Evolutionary conservation across 2,888 invertebrate species (phyloP), one percentile per base, ranked within the genome.

Genomic region (Cantharis rufa): DNA sequence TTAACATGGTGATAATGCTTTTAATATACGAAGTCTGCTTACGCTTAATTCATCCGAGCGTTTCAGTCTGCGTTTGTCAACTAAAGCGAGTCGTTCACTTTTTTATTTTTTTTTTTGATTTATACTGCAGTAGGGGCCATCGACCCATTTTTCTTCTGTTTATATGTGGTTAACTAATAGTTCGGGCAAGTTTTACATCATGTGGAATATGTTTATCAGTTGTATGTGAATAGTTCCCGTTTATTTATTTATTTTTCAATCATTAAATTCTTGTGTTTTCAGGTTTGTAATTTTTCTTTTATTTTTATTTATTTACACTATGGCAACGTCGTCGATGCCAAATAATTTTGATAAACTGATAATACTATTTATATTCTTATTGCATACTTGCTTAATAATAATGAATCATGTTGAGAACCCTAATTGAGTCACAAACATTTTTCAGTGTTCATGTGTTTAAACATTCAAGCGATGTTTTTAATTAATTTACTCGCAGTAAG

Each of bases 61-160:
- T 62, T 69, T 73, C 69, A 62, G 73, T 69, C 73, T 24, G 62
- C 24, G 73, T 69, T 62, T 69, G 73, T 73, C 73, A 73, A 61
- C 69, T 61, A 21, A 64, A 64, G 72, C 15, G 72, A 71, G 62
- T 63, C 16, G 63, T 63, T 71, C 28, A 27, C 15, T 15, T 32
- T 71, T 62, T 66, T 64, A 18, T 15, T 24, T 24, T 24, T 24
- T 66, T 64, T 18, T 66, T 16, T 13, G 15, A 72, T 32, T 66
- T 15, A 3, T 62, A 71, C 63, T 24, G 24, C 62, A 71, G 63
- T 13, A 11, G 61, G 24, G 18, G 71, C 62, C 62, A 71, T 70
- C 62, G 63, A 71, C 63, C 63, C 48, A 48, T 48, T 48, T 48
- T 48, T 48, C 48, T 48, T 48, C n/a, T 48, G 48, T 48, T 48